phyloP scores from a whole-genome alignment of 2,113 vertebrate species.

The Cyprinus carpio region DNA sequence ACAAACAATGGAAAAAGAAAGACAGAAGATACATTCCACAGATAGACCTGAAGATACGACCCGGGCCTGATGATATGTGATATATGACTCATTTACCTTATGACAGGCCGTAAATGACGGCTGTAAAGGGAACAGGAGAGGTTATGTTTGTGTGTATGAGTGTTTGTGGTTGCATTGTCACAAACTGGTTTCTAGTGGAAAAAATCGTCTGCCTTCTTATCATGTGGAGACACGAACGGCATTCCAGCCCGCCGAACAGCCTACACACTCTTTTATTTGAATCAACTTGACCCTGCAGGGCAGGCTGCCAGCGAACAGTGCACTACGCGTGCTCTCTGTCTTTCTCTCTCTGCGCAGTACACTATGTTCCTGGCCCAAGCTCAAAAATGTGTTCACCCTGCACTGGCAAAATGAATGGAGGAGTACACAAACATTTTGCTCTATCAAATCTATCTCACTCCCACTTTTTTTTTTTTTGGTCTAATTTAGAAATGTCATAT shows the following conservation, averaged over 20 bases:
- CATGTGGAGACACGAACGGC: constrained; percentile 83
- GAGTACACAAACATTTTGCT: constrained; percentile 51
- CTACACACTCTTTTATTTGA: constrained; percentile 84
- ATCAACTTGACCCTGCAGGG: constrained; percentile 92
- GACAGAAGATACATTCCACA: constrained; percentile 3
- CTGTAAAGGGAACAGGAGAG: background rate
- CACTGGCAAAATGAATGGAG: constrained; percentile 67
- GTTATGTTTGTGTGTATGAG: background rate
- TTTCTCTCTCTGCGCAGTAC: constrained; percentile 86
- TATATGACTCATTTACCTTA: constrained; percentile 16
- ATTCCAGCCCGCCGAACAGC: constrained; percentile 75
- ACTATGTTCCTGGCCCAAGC: constrained; percentile 90
- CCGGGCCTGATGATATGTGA: background rate
- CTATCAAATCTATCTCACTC: constrained; percentile 44
- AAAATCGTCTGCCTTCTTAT: constrained; percentile 71
- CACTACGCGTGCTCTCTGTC: constrained; percentile 71
- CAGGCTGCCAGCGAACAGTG: constrained; percentile 68
- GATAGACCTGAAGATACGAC: constrained; percentile 5
- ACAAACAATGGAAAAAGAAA: background rate
- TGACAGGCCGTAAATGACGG: constrained; percentile 13
- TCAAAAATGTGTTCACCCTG: constrained; percentile 87
- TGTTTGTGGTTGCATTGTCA: background rate
- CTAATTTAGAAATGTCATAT: constrained; percentile 67
- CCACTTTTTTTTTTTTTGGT: constrained; percentile 46
- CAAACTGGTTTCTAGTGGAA: constrained; percentile 47